Evolutionary conservation across 1,140 invertebrate genomes (phyloP).

Genomic region (Thaumatotibia leucotreta): DNA sequence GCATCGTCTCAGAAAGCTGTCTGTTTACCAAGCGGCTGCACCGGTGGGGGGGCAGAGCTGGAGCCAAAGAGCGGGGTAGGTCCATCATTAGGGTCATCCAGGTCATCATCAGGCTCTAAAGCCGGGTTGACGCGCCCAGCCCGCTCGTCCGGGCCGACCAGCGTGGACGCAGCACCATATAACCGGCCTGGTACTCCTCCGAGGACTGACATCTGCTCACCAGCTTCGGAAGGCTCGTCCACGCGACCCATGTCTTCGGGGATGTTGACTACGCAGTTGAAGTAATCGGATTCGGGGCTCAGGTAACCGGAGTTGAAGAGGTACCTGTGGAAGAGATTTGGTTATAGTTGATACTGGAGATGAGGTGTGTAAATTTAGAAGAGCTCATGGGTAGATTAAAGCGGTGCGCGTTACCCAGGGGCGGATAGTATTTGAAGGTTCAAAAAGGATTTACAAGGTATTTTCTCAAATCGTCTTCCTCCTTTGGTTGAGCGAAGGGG

Average conservation of each 20-base stretch:
- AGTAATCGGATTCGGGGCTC: constrained; percentile 92
- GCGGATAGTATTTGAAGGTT: too few species aligned
- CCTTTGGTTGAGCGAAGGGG: too few species aligned
- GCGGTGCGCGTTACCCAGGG: too few species aligned
- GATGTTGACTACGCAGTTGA: constrained; percentile 97
- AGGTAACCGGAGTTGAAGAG: constrained; percentile 90
- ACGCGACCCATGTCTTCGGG: constrained; percentile 91
- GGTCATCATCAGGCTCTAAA: constrained; percentile 91
- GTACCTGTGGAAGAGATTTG: constrained; percentile 69
- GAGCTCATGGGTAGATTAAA: too few species aligned
- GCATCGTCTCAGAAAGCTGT: constrained; percentile 70
- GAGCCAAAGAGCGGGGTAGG: constrained; percentile 69
- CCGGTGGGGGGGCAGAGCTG: constrained; percentile 59
- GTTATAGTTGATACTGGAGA: too few species aligned
- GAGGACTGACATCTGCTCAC: constrained; percentile 81
- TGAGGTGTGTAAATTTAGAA: too few species aligned
- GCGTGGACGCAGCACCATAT: constrained; percentile 84
- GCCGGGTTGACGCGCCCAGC: constrained; percentile 98
- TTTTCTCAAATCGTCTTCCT: too few species aligned
- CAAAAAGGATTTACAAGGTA: too few species aligned
- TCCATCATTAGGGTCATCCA: constrained; percentile 76
- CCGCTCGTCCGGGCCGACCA: constrained; percentile 90
- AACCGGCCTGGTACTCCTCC: constrained; percentile 79
- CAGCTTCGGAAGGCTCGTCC: constrained; percentile 88
- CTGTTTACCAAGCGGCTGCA: constrained; percentile 70